Evolutionary conservation across 92 coral and sea anemone species (phyloP).

Genomic region (Zoanthus solanderi): DNA sequence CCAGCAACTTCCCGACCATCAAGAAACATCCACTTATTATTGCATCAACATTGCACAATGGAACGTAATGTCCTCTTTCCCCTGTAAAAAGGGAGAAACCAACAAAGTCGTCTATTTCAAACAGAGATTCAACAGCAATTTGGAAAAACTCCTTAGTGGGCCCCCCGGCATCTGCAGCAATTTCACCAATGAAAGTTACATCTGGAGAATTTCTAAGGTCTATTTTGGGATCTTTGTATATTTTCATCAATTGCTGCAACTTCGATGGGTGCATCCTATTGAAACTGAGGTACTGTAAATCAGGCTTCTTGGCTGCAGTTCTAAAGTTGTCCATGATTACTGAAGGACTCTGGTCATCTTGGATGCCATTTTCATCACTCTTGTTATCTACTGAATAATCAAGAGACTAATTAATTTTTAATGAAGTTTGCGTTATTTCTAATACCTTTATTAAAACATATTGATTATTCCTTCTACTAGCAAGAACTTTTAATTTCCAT

Average conservation of each 20-base stretch:
- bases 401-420: too few relatives aligned
- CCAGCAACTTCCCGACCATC: conserved; percentile 57
- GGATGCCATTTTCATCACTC: too few relatives aligned
- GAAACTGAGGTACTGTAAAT: background rate
- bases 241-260: conserved; percentile 32
- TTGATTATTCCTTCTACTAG: too few relatives aligned
- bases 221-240: conserved; percentile 16
- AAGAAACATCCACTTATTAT: conserved; percentile 33
- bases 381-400: too few relatives aligned
- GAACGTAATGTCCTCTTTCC: conserved; percentile 24
- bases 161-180: conserved; percentile 30
- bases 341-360: too few relatives aligned
- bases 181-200: conserved; percentile 8
- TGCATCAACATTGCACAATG: conserved; percentile 47
- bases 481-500: too few relatives aligned
- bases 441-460: too few relatives aligned
- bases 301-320: background rate
- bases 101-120: conserved; percentile 4
- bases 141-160: conserved; percentile 33
- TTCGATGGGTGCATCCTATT: conserved; percentile 41
- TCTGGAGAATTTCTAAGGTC: conserved; percentile 1
- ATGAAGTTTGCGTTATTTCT: too few relatives aligned
- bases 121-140: background rate
- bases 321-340: too few relatives aligned
- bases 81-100: conserved; percentile 10